A percentile compares a stretch with the other conserved stretches of the same genome.
Evolutionary conservation across 2,797 vertebrate species (phyloP).

Genomic region (Aldrovandia affinis): DNA sequence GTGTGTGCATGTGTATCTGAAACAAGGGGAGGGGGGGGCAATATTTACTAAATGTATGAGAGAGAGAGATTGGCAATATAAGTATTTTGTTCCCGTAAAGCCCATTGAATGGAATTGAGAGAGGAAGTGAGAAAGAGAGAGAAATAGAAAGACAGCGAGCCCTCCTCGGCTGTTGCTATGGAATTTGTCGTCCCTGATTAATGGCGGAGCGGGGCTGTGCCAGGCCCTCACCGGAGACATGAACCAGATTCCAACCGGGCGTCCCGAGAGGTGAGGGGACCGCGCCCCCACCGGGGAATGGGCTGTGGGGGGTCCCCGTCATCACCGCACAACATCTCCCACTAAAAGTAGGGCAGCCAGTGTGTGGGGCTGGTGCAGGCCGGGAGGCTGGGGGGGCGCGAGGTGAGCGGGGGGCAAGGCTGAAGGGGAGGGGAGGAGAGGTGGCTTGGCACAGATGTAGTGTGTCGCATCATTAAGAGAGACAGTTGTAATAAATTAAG

Average conservation of each 20-base stretch:
- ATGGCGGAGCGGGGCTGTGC: constrained; percentile 67
- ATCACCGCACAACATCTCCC: constrained; percentile 67
- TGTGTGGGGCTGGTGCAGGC: constrained; percentile 30
- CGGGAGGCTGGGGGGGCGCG: background rate
- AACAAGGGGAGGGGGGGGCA: too few relatives aligned
- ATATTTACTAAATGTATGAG: constrained; percentile 4
- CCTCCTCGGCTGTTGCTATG: constrained; percentile 40
- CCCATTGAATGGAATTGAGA: constrained; percentile 29
- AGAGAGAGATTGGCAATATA: background rate
- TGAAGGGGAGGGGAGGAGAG: constrained; percentile 39
- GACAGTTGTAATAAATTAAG: constrained; percentile 75
- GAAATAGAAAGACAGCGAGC: constrained; percentile 3
- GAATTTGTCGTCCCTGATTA: constrained; percentile 72
- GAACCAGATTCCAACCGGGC: constrained; percentile 80
- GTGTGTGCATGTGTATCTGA: too few relatives aligned
- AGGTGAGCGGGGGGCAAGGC: constrained; percentile 36
- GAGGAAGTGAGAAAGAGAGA: constrained; percentile 14
- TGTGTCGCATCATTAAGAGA: constrained; percentile 69
- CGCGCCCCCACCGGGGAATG: constrained; percentile 68
- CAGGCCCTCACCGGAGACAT: constrained; percentile 68
- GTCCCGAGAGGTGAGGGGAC: constrained; percentile 69
- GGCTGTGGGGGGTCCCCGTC: constrained; percentile 64
- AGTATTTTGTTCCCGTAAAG: too few relatives aligned
- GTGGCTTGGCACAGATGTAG: constrained; percentile 58
- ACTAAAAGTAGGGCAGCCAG: constrained; percentile 73